phyloP scores from a whole-genome alignment of 2,888 invertebrate genomes.

The Aleiodes leptofemur region DNA sequence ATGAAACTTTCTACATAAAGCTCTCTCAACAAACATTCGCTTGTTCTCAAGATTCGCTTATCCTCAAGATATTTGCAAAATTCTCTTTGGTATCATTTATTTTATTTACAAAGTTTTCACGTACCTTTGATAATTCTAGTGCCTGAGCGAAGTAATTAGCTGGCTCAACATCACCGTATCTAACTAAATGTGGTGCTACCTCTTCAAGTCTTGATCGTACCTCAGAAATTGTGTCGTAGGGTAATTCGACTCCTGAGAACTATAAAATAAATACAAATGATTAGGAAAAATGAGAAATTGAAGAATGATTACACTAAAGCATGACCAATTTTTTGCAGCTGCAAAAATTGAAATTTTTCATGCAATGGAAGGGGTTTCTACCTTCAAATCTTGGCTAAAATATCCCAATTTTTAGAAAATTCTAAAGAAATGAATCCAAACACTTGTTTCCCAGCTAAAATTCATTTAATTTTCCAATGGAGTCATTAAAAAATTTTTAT shows the following conservation, averaged over 20 bases:
- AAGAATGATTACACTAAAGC: neutral
- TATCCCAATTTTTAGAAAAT: too few species aligned
- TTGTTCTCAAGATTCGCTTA: too few species aligned
- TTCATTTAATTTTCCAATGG: too few species aligned
- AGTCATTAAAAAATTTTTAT: too few species aligned
- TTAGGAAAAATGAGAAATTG: neutral
- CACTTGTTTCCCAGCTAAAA: too few species aligned
- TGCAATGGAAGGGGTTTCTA: too few species aligned
- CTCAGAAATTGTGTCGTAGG: constrained; percentile 92
- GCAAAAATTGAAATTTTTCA: too few species aligned
- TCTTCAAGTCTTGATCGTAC: constrained; percentile 88
- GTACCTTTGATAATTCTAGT: constrained; percentile 83
- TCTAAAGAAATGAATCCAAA: too few species aligned
- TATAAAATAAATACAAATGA: constrained; percentile 61
- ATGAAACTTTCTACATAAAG: too few species aligned
- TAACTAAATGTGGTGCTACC: constrained; percentile 91
- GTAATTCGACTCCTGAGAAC: constrained; percentile 82
- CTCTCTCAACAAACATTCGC: too few species aligned
- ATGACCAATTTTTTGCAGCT: too few species aligned
- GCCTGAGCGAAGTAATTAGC: constrained; percentile 91
- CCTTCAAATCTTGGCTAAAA: too few species aligned
- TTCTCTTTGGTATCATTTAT: neutral
- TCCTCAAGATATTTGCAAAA: neutral
- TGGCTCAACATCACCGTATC: constrained; percentile 89
- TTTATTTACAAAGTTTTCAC: constrained; percentile 27